A percentile compares a stretch with the other conserved stretches of the same genome.
Conservation (phyloP, 2,888 invertebrate genomes). For the Automeris io region DNA sequence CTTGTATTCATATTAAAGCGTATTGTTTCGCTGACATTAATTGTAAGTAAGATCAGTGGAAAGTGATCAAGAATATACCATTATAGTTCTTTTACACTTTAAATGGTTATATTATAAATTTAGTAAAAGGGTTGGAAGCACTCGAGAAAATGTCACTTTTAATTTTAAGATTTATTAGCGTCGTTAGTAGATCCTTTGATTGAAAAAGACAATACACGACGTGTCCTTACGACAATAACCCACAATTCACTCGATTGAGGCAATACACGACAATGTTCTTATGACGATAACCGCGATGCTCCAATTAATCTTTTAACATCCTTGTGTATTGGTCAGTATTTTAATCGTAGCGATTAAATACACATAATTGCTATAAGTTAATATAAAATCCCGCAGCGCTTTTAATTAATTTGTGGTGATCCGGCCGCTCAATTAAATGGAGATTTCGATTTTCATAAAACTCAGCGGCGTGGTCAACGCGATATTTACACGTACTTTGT, state of each 20-base stretch:
- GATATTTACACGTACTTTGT: slow-evolving; percentile 37
- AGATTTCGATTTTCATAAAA: slow-evolving; percentile 56
- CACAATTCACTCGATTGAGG: too few relatives aligned
- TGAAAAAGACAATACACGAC: slow-evolving; percentile 43
- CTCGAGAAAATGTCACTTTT: slow-evolving; percentile 45
- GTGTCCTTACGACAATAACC: too few relatives aligned
- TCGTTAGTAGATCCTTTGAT: too few relatives aligned
- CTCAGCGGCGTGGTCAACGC: slow-evolving; percentile 33
- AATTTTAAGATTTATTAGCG: slow-evolving; percentile 71
- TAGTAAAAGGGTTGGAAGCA: slow-evolving; percentile 59
- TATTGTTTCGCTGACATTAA: slow-evolving; percentile 34
- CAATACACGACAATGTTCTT: too few relatives aligned
- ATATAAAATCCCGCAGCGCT: slow-evolving; percentile 60
- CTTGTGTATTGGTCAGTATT: slow-evolving; percentile 18
- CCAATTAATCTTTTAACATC: too few relatives aligned
- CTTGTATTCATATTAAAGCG: slow-evolving; percentile 35
- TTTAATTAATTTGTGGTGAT: slow-evolving; percentile 68
- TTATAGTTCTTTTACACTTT: slow-evolving; percentile 42
- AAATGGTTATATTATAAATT: slow-evolving; percentile 63
- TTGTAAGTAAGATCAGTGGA: slow-evolving; percentile 37
- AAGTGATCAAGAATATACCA: slow-evolving; percentile 41
- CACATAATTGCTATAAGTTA: slow-evolving; percentile 67
- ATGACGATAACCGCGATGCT: too few relatives aligned
- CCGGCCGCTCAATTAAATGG: slow-evolving; percentile 58
- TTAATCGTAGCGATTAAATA: slow-evolving; percentile 61